These are phyloP conservation scores for Diarsia mendica DNA, from an alignment of 2,888 invertebrate genomes.

Conservation along the genomic window DNA sequence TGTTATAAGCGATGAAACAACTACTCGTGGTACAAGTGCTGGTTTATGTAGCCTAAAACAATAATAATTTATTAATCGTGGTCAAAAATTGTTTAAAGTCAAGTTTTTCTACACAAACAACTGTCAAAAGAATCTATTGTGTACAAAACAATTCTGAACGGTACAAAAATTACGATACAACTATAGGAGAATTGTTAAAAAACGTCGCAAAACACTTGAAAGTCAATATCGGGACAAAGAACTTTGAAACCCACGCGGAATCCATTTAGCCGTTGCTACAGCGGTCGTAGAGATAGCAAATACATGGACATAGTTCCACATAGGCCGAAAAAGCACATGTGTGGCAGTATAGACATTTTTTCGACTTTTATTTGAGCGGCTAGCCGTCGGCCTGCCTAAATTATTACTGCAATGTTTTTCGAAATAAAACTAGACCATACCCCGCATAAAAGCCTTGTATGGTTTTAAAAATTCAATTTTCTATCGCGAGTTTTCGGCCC, in stretches of 20 bases:
- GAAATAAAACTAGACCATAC: constrained; percentile 72
- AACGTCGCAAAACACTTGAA: constrained; percentile 63
- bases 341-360: constrained; percentile 54
- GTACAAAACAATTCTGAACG: constrained; percentile 1
- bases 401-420: constrained; percentile 77
- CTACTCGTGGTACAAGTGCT: neutral
- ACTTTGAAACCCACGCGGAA: constrained; percentile 73
- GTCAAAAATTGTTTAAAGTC: neutral
- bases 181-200: constrained; percentile 60
- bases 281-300: constrained; percentile 64
- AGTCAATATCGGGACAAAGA: constrained; percentile 74
- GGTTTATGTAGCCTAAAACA: neutral
- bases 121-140: neutral
- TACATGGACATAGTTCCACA: constrained; percentile 54
- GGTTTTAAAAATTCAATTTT: constrained; percentile 78
- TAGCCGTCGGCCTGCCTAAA: constrained; percentile 68
- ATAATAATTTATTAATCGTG: neutral
- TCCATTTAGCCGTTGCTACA: constrained; percentile 73
- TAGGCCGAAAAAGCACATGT: constrained; percentile 64
- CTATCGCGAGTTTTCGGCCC: constrained; percentile 65
- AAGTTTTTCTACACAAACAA: neutral
- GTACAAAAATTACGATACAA: constrained; percentile 39
- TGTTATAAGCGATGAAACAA: neutral
- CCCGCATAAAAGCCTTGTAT: constrained; percentile 71
- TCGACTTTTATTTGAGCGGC: constrained; percentile 64